phyloP scores from a whole-genome alignment of 1,140 invertebrate genomes.

The Colletes latitarsis region DNA sequence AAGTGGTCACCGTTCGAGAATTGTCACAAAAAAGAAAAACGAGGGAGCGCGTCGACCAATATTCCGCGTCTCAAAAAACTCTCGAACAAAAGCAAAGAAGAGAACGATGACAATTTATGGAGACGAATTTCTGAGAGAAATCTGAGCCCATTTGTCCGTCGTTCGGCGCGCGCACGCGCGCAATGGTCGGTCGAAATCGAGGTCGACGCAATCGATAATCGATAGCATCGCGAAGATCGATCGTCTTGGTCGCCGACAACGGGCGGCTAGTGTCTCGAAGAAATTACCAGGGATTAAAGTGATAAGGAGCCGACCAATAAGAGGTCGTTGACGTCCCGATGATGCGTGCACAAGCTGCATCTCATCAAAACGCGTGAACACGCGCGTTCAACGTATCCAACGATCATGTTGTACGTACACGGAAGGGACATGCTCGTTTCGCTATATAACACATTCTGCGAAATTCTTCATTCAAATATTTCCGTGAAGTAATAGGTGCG shows the following conservation, averaged over 20 bases:
- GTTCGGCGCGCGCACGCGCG: not conserved
- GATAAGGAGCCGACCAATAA: slow-evolving; percentile 59
- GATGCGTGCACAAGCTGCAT: slow-evolving; percentile 40
- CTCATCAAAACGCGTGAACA: slow-evolving; percentile 35
- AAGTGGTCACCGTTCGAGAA: slow-evolving; percentile 35
- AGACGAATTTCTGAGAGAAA: not conserved
- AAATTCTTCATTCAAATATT: too few species aligned
- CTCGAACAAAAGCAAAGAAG: slow-evolving; percentile 5
- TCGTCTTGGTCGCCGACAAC: slow-evolving; percentile 19
- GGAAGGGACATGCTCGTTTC: slow-evolving; percentile 18
- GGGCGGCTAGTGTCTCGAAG: slow-evolving; percentile 26
- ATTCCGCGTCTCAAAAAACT: slow-evolving; percentile 28
- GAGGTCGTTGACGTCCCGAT: slow-evolving; percentile 58
- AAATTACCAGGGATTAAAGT: slow-evolving; percentile 61
- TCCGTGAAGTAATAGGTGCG: too few species aligned
- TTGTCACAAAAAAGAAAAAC: not conserved
- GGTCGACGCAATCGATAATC: not conserved
- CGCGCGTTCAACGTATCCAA: not conserved
- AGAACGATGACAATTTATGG: slow-evolving; percentile 13
- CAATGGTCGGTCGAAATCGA: slow-evolving; percentile 3
- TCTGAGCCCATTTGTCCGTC: not conserved
- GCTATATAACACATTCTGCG: slow-evolving; percentile 3
- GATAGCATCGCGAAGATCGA: slow-evolving; percentile 23
- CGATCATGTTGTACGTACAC: not conserved
- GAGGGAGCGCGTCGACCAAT: slow-evolving; percentile 39